These are phyloP conservation scores for Diadegma fenestrale DNA, from an alignment of 2,888 invertebrate genomes.

Conservation along the genomic window DNA sequence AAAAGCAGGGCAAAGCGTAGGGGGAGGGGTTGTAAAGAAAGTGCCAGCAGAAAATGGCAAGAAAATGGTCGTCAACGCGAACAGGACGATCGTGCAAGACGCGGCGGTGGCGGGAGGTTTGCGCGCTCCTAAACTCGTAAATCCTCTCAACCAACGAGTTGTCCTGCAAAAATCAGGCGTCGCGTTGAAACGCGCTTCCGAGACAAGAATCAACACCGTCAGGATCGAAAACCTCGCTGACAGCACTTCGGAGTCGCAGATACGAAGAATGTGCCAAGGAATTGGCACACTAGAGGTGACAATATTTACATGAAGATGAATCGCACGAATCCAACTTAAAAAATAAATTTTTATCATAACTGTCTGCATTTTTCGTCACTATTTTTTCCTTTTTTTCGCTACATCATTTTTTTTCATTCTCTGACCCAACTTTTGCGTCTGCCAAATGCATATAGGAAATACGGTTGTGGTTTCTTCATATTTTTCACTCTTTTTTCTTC, in stretches of 20 bases:
- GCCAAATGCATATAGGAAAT: no score
- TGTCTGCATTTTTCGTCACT: conserved; percentile 45
- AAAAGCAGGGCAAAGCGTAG: conserved; percentile 54
- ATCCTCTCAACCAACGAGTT: conserved; percentile 75
- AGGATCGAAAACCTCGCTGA: conserved; percentile 85
- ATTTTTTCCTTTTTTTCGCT: conserved; percentile 31
- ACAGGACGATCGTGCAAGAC: conserved; percentile 77
- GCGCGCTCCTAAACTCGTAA: conserved; percentile 71
- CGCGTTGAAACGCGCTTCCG: conserved; percentile 67
- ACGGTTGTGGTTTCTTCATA: conserved; percentile 7
- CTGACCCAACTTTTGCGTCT: conserved; percentile 9
- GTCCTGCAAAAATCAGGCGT: no score
- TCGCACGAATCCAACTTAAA: no score
- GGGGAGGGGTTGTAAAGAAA: conserved; percentile 57
- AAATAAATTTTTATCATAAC: no score
- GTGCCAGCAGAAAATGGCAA: conserved; percentile 37
- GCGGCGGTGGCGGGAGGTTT: conserved; percentile 46
- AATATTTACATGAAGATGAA: no score
- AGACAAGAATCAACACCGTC: conserved; percentile 84
- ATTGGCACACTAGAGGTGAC: conserved; percentile 86
- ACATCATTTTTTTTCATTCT: conserved; percentile 10
- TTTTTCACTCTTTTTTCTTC: conserved; percentile 19
- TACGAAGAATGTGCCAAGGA: conserved; percentile 85
- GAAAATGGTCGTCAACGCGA: conserved; percentile 67
- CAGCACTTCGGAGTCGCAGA: conserved; percentile 85